Conservation (phyloP, 2,888 invertebrate genomes). For the Drosophila aldrichi region DNA sequence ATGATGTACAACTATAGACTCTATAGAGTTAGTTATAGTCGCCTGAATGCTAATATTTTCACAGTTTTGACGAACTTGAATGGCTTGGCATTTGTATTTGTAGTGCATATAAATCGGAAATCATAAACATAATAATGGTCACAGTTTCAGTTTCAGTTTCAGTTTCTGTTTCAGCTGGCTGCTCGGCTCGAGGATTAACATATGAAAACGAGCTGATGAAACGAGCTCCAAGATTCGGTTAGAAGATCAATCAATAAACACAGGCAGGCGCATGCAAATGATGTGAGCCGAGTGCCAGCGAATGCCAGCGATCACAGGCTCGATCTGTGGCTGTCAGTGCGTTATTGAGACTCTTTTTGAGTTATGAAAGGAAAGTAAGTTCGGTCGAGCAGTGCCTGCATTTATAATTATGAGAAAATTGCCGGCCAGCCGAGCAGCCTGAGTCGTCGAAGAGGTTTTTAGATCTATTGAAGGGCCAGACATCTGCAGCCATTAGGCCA, state of each 20-base stretch:
- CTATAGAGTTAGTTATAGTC: background rate
- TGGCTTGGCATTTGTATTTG: background rate
- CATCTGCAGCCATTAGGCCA: constrained; percentile 75
- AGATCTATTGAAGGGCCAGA: constrained; percentile 19
- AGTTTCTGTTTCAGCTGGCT: constrained; percentile 43
- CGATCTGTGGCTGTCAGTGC: constrained; percentile 58
- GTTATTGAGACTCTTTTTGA: constrained; percentile 61
- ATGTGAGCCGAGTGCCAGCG: constrained; percentile 32
- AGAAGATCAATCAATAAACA: constrained; percentile 67
- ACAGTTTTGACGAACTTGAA: constrained; percentile 30
- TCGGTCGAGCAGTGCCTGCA: constrained; percentile 54
- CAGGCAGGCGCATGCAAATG: constrained; percentile 55
- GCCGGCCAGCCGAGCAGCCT: constrained; percentile 31
- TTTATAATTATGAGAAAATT: constrained; percentile 77
- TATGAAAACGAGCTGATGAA: constrained; percentile 68
- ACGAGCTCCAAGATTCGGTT: constrained; percentile 50
- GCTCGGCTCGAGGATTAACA: constrained; percentile 38
- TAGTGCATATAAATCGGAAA: background rate
- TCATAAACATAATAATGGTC: constrained; percentile 27
- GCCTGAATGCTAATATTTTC: constrained; percentile 24
- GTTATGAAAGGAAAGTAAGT: constrained; percentile 53
- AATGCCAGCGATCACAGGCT: constrained; percentile 36
- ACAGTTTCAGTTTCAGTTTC: constrained; percentile 29
- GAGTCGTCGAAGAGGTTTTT: background rate
- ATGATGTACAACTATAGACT: background rate